Evolutionary conservation across 2,888 invertebrate genomes (phyloP), one percentile per base, ranked within the genome.

Genomic region (Nymphalis c-album): DNA sequence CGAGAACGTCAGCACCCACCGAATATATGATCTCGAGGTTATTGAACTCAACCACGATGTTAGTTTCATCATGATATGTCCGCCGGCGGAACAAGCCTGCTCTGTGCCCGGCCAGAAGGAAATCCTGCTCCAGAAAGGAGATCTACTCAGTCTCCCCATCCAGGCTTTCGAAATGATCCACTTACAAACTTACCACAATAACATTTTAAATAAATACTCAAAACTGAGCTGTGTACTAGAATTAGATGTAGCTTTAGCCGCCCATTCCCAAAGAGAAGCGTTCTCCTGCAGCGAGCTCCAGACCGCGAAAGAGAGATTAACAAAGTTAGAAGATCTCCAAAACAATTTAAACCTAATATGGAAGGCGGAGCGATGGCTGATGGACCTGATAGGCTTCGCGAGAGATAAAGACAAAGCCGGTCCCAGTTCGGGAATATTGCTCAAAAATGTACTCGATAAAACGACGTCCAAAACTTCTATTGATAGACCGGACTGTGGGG

Each of bases 81-180:
- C 99, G 0, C 96, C 98, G 0, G 96, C 96, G 0, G 98, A 98
- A 80, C 95, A 96, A 62, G 98, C 98, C 0, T 99, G 99, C 82
- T 97, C 97, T 0, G 97, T 97, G 0, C 97, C 97, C 0, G 96
- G 97, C 35, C 96, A 97, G 77, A 94, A 96, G 61, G 98, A 98
- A 84, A 95, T 97, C 63, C 93, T 98, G 1, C 92, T 97, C 0
- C 96, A 97, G 78, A 94, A 97, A 67, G 96, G 96, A 7, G 98
- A 98, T 82, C 93, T 98, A 64, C 94, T 97, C 57, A 96, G 97
- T 71, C 92, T 99, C 66, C 98, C 99, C 0, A 96, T 99, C 53
- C 98, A 98, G 88, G 97, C 97, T 0, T 97, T 97, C 80, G 96
- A 98, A 93, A 96, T 97, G 98, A 97, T 98, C 71, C 98, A 99